Percentiles rank a stretch among this genome's conserved stretches.
Conservation (phyloP, 2,113 vertebrate species). For the Herpetotheres cachinnans region DNA sequence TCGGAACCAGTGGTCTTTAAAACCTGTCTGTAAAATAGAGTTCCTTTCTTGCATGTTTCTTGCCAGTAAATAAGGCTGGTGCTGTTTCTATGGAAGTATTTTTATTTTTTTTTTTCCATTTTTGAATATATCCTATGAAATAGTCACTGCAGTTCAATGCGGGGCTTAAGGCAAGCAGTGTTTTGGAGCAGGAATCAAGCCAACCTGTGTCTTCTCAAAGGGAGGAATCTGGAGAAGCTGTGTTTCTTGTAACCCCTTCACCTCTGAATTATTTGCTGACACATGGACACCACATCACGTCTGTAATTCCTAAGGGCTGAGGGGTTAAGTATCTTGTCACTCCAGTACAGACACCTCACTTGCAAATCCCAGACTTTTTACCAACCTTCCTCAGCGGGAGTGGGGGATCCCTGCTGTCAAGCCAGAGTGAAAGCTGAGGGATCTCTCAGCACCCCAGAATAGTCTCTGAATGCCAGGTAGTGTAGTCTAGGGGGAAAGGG, state of each 20-base stretch:
- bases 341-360: neutral
- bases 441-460: neutral
- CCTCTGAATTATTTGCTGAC: constrained; percentile 11
- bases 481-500: neutral
- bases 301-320: neutral
- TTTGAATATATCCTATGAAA: neutral
- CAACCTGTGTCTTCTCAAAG: neutral
- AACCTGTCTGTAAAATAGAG: neutral
- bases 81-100: neutral
- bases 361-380: neutral
- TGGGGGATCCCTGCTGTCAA: neutral
- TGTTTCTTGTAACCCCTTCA: constrained; percentile 4
- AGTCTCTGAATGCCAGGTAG: neutral
- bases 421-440: neutral
- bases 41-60: neutral
- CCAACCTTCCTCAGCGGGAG: neutral
- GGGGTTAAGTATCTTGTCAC: constrained; percentile 39
- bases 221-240: neutral
- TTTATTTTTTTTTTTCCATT: neutral
- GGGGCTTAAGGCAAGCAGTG: neutral
- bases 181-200: neutral
- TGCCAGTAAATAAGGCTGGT: neutral
- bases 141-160: neutral
- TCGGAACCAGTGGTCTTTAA: neutral
- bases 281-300: neutral